Conservation (phyloP, 2,113 vertebrate species). For the Vulpes ferrilata region DNA sequence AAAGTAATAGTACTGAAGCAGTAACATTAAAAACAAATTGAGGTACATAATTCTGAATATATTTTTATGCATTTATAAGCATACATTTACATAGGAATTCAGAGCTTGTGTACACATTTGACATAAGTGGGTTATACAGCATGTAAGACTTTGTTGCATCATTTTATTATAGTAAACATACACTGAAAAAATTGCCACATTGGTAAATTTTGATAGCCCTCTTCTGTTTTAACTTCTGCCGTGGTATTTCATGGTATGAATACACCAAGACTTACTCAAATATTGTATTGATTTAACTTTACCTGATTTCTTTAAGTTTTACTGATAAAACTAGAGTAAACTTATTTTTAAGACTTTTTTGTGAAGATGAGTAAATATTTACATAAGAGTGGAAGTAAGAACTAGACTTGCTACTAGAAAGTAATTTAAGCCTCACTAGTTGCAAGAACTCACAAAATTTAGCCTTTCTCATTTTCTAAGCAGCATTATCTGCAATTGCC, state of each 20-base stretch:
- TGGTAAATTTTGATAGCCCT: not conserved
- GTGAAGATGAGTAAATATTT: not conserved
- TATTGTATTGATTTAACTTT: not conserved
- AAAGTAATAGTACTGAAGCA: not conserved
- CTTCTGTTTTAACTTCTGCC: not conserved
- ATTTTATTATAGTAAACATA: not conserved
- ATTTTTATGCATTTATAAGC: not conserved
- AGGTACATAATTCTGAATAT: not conserved
- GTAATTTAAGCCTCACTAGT: not conserved
- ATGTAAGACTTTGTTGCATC: too few relatives aligned
- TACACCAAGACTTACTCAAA: not conserved
- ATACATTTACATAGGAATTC: not conserved
- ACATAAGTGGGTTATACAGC: not conserved
- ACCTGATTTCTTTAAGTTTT: not conserved
- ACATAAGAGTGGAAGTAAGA: not conserved
- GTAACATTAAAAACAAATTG: not conserved
- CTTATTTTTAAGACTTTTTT: not conserved
- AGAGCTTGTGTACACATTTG: not conserved
- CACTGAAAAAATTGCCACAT: not conserved
- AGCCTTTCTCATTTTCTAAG: not conserved
- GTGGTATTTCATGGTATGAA: not conserved
- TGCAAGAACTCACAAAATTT: not conserved
- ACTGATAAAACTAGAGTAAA: not conserved
- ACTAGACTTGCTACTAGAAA: not conserved
- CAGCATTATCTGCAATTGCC: not conserved